Base-by-base conservation (phyloP, 2,113 vertebrate species). In the Thalassarche chlororhynchos region DNA sequence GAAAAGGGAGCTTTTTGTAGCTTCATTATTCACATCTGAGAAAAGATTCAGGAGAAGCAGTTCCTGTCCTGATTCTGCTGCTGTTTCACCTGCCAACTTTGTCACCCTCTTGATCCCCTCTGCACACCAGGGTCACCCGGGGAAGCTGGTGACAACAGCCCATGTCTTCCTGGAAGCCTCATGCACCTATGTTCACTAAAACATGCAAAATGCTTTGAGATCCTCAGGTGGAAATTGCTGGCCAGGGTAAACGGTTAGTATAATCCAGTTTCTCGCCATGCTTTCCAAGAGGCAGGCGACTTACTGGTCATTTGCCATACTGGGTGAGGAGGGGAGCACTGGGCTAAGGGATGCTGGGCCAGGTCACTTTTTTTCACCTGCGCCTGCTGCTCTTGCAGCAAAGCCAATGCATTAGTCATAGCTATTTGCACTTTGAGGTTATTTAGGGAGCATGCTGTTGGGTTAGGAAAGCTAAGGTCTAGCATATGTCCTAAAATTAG, bases 401-500 rank as follows among this genome's bases (percentile, higher is more conserved):
- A 81, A 93, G 76, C 89, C 66, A 94, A 47, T 12, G 25, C 2
- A 2, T 95, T 90, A 94, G 66, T 94, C 77, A 84, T 69, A 93
- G 44, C 54, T 82, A 6, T 79, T 87, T 88, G 65, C 66, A 55
- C 57, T 78, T 82, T 24, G n/a, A 91, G 47, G 80, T 85, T 94
- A 95, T 97, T 95, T 93, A 72, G 34, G 78, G 55, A 83, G 38
- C n/a, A 32, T 7, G 23, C 25, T 89, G 20, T 62, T 84, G 52
- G 36, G 23, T 96, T 86, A 83, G 51, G 71, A 87, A 77, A 94
- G 52, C 65, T 57, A 42, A 90, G 71, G 65, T 74, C 60, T 87
- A 86, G 65, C 71, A 71, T 91, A 61, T 83, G 26, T 85, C 80
- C 91, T 95, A 92, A 95, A 94, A 93, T 91, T 70, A 93, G 42